Percentiles rank a stretch among this genome's conserved stretches.
phyloP scores from a whole-genome alignment of 1,140 invertebrate genomes.

The Macrocentrus cingulum region DNA sequence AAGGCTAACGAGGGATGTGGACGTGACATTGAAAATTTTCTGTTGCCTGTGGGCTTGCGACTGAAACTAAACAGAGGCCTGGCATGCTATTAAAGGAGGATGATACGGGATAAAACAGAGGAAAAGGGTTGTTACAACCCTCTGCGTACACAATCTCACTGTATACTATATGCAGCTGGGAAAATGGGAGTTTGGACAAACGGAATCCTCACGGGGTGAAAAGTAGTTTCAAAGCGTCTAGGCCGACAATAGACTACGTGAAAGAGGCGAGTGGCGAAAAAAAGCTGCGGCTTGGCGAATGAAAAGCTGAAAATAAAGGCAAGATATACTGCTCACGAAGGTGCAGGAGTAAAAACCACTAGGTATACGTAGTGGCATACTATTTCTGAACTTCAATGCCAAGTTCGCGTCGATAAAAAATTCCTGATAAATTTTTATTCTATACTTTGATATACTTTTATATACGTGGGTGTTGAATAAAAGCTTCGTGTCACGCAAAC shows the following conservation, averaged over 20 bases:
- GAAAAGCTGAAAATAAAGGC: slow-evolving; percentile 28
- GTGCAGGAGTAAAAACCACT: slow-evolving; percentile 18
- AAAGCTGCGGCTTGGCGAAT: slow-evolving; percentile 21
- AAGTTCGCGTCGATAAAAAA: slow-evolving; percentile 4
- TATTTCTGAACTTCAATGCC: slow-evolving; percentile 32
- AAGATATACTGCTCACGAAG: slow-evolving; percentile 9
- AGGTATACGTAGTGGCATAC: not conserved
- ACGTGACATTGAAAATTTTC: slow-evolving; percentile 28
- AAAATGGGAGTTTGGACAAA: slow-evolving; percentile 26
- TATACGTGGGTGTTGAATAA: no score
- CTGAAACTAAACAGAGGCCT: not conserved
- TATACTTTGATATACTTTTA: no score
- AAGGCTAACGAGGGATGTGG: slow-evolving; percentile 9
- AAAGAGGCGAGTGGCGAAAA: slow-evolving; percentile 27
- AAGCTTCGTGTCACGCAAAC: no score
- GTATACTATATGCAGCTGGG: not conserved
- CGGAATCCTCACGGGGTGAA: slow-evolving; percentile 28
- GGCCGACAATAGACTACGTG: slow-evolving; percentile 31
- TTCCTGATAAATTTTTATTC: no score
- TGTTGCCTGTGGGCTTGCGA: not conserved
- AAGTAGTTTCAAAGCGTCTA: slow-evolving; percentile 40
- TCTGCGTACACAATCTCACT: not conserved
- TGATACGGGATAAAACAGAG: slow-evolving; percentile 5
- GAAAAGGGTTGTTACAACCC: slow-evolving; percentile 16
- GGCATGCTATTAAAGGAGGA: slow-evolving; percentile 3